phyloP scores from a whole-genome alignment of 2,888 invertebrate genomes.

The Sarcophaga rosellei region DNA sequence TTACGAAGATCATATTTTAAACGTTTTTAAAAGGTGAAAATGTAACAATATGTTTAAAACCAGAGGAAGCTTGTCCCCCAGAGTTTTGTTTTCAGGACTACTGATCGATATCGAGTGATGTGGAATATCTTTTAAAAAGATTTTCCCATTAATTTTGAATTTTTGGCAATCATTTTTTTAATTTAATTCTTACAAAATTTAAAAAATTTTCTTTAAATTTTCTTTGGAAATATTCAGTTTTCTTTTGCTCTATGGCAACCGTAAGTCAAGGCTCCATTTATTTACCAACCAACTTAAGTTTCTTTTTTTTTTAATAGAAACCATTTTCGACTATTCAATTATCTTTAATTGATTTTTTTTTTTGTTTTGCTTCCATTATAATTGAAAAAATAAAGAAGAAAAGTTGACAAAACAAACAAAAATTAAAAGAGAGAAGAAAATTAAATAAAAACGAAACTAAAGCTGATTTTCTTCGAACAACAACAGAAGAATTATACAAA shows the following conservation, averaged over 20 bases:
- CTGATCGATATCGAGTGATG: too few relatives aligned
- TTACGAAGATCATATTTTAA: too few relatives aligned
- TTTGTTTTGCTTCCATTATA: constrained; percentile 20
- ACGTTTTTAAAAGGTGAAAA: too few relatives aligned
- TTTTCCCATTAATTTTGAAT: too few relatives aligned
- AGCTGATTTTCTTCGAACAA: too few relatives aligned
- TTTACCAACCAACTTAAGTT: constrained; percentile 26
- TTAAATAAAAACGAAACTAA: not conserved
- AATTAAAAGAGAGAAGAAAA: constrained; percentile 13
- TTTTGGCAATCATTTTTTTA: too few relatives aligned
- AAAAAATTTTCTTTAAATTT: too few relatives aligned
- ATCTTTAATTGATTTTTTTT: constrained; percentile 60
- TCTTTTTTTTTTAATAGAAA: not conserved
- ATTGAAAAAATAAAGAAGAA: constrained; percentile 33
- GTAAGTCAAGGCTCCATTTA: not conserved
- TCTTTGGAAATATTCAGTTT: not conserved
- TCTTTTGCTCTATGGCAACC: not conserved
- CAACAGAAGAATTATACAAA: not conserved
- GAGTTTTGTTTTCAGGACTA: too few relatives aligned
- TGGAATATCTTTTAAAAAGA: too few relatives aligned
- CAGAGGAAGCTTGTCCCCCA: rapidly evolving
- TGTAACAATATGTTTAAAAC: rapidly evolving
- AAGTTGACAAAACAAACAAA: constrained; percentile 38
- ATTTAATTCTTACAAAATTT: too few relatives aligned
- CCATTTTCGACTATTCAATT: constrained; percentile 43